These are phyloP conservation scores for Omphaloscelis lunosa DNA, from an alignment of 2,888 invertebrate genomes.

Conservation along the genomic window DNA sequence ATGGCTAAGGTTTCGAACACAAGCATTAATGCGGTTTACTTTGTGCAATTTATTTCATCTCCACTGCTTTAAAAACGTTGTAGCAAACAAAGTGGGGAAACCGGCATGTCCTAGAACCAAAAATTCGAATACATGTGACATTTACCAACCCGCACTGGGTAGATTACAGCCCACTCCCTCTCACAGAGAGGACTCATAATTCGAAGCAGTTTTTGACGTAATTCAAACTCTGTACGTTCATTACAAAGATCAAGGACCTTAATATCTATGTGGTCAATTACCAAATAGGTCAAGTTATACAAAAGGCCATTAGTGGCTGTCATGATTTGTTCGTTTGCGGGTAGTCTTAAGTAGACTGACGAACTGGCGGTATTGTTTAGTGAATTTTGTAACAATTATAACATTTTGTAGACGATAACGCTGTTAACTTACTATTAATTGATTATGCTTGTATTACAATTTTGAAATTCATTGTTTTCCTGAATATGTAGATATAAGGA, in stretches of 20 bases:
- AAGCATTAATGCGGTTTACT: background rate
- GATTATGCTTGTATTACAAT: slow-evolving; percentile 64
- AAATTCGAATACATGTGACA: background rate
- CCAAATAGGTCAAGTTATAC: background rate
- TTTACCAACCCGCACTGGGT: background rate
- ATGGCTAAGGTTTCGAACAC: background rate
- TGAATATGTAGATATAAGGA: slow-evolving; percentile 48
- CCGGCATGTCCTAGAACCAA: background rate
- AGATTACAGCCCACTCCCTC: background rate
- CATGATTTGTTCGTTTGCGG: slow-evolving; percentile 1
- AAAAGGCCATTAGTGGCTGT: background rate
- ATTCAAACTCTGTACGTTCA: background rate
- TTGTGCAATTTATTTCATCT: background rate
- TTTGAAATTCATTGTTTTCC: slow-evolving; percentile 47
- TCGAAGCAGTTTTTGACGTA: background rate
- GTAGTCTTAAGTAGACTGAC: slow-evolving; percentile 54
- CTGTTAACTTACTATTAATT: slow-evolving; percentile 47
- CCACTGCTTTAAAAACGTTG: background rate
- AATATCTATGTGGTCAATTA: background rate
- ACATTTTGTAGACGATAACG: slow-evolving; percentile 49
- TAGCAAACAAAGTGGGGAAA: background rate
- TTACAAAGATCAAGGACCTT: background rate
- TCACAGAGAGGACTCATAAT: background rate
- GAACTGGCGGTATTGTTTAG: slow-evolving; percentile 52
- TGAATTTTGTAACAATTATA: slow-evolving; percentile 40